A percentile compares a stretch with the other conserved stretches of the same genome.
These are phyloP conservation scores for Tenthredo scrophulariae DNA, from an alignment of 2,888 invertebrate genomes.

Conservation along the genomic window DNA sequence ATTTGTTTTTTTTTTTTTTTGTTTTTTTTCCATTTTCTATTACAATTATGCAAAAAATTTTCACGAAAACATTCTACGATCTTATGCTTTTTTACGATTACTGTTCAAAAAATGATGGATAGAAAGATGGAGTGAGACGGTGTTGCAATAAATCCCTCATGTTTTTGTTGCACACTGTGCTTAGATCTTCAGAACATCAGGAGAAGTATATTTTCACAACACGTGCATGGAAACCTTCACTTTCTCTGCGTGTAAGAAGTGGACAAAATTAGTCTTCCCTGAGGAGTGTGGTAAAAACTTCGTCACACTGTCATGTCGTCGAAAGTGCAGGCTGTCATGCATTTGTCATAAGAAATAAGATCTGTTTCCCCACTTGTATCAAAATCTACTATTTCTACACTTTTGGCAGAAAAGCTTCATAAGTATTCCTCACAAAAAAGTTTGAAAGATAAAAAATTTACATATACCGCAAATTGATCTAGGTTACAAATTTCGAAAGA, in stretches of 20 bases:
- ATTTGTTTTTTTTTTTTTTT: background rate
- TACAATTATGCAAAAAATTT: background rate
- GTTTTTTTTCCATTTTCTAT: no score
- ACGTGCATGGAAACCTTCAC: background rate
- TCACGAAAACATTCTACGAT: background rate
- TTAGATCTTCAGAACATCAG: background rate
- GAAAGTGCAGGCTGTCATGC: no score
- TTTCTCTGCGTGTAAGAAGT: background rate
- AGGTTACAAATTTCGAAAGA: background rate
- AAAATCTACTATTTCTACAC: background rate
- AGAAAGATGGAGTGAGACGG: background rate
- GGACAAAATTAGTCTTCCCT: background rate
- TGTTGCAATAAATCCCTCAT: background rate
- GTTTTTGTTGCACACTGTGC: background rate
- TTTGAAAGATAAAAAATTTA: background rate
- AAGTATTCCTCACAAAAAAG: background rate
- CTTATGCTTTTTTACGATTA: background rate
- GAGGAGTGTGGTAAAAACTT: background rate
- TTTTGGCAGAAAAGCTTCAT: background rate
- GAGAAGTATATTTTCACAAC: background rate
- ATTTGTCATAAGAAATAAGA: no score
- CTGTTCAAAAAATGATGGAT: background rate
- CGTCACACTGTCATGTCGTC: background rate
- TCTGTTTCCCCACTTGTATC: no score
- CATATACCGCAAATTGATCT: background rate